Base-by-base conservation (phyloP, 2,797 vertebrate species). In the Masticophis lateralis region DNA sequence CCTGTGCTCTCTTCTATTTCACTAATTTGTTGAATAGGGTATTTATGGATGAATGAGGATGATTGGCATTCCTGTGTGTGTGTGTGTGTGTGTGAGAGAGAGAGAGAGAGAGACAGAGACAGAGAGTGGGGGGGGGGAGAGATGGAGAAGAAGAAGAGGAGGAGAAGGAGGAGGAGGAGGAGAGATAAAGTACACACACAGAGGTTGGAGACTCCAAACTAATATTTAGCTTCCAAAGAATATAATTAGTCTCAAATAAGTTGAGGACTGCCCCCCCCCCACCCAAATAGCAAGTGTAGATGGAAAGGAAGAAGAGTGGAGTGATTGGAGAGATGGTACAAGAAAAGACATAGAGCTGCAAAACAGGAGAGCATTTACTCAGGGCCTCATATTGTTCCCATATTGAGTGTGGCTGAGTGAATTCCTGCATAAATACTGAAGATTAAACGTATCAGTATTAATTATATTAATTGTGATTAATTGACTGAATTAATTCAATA, bases 121-220 rank as follows among this genome's bases (percentile, higher is more conserved):
- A 27, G 9, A 1, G 3, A 0, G 22, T 1, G 20, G 8, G 7
- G 2, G 6, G 0, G 20, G 4, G 56, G 5, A 59, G 56, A 60
- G 59, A 7, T 22, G 20, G 25, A 18, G 22, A 20, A 60, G 57
- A 59, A 14, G 16, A 14, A 57, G 8, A 10, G 0, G 9, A 27
- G 4, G 4, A 13, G 12, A 5, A 13, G 2, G 2, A 16, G 13
- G 0, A 13, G 5, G 12, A 1, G 63, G 2, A 4, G 63, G 1
- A 8, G 66, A 9, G 66, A 74, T 32, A 69, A 32, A 69, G n/a
- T 7, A 16, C 37, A 83, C 1, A 83, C 1, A 83, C 20, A 47
- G 37, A 83, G 22, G 10, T 25, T 83, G 37, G 37, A 83, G 1
- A 79, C 1, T 43, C 8, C 3, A 79, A 43, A 79, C 32, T 79